Evolutionary conservation across 23 tunicate species (phyloP).

Genomic region (Halocynthia roretzi): DNA sequence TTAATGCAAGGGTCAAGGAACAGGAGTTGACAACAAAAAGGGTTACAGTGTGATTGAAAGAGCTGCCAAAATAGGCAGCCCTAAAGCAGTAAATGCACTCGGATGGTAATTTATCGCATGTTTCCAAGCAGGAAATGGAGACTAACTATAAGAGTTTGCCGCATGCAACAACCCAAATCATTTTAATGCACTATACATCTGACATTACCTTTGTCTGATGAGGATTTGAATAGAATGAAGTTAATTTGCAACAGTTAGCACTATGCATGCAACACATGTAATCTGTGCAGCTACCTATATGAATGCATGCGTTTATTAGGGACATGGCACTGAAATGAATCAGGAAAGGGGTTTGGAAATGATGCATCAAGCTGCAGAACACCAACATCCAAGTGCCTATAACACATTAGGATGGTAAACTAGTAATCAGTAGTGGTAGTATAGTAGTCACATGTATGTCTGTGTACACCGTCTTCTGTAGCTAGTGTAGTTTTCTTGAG

Average conservation of each 20-base stretch:
- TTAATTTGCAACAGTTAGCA: too few species aligned
- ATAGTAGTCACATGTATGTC: not conserved
- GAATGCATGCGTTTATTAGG: slow-evolving; percentile 25
- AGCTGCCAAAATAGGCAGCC: not conserved
- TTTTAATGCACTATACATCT: too few species aligned
- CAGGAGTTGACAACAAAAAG: not conserved
- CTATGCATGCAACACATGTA: too few species aligned
- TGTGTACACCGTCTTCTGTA: not conserved
- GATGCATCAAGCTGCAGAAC: slow-evolving; percentile 58
- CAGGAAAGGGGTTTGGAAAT: slow-evolving; percentile 55
- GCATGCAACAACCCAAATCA: not conserved
- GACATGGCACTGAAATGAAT: slow-evolving; percentile 75
- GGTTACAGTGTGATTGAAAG: not conserved
- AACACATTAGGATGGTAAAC: slow-evolving; percentile 92
- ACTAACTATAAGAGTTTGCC: not conserved
- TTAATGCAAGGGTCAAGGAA: slow-evolving; percentile 22
- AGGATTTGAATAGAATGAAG: too few species aligned
- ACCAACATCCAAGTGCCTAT: slow-evolving; percentile 47
- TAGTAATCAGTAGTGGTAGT: not conserved
- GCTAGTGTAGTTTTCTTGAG: too few species aligned
- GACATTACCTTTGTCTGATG: too few species aligned
- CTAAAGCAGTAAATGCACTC: slow-evolving; percentile 6
- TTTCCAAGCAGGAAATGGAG: too few species aligned
- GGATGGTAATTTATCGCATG: slow-evolving; percentile 24
- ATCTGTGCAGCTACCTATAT: not conserved